These are phyloP conservation scores for Artibeus jamaicensis DNA, from an alignment of 2,797 vertebrate species.

Conservation along the genomic window DNA sequence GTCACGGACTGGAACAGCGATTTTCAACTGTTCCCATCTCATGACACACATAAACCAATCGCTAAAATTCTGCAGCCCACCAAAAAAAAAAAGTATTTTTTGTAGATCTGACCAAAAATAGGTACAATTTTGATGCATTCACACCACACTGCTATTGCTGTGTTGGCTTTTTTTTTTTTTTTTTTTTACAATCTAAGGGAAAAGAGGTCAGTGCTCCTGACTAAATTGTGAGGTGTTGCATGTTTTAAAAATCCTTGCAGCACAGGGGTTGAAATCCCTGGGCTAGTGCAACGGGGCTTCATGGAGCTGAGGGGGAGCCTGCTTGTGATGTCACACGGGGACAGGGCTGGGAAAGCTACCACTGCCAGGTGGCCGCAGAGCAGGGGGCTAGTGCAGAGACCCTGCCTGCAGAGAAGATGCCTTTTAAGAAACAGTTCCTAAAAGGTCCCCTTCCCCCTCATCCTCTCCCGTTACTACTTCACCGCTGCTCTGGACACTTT, in stretches of 20 bases:
- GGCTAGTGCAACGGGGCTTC: rapidly evolving
- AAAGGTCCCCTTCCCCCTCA: not conserved
- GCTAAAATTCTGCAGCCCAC: no score
- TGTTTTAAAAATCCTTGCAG: not conserved
- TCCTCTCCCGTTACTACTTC: not conserved
- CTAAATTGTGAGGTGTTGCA: not conserved
- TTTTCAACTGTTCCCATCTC: no score
- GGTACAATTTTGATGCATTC: not conserved
- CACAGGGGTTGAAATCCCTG: not conserved
- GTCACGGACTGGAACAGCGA: rapidly evolving
- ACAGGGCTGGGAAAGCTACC: no score
- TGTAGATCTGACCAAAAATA: not conserved
- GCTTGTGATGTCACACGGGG: not conserved
- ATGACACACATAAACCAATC: no score
- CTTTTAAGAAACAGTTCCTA: not conserved
- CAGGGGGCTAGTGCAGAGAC: not conserved
- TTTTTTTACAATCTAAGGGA: not conserved
- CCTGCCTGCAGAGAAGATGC: not conserved
- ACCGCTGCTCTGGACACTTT: not conserved
- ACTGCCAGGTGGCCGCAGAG: not conserved
- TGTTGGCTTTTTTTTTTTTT: not conserved
- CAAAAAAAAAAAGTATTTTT: not conserved
- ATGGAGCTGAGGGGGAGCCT: not conserved
- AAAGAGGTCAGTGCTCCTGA: not conserved
- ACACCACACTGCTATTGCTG: not conserved